A percentile compares a stretch with the other conserved stretches of the same genome.
These are phyloP conservation scores for Catagonus wagneri DNA, from an alignment of 2,113 vertebrate genomes.

Conservation along the genomic window DNA sequence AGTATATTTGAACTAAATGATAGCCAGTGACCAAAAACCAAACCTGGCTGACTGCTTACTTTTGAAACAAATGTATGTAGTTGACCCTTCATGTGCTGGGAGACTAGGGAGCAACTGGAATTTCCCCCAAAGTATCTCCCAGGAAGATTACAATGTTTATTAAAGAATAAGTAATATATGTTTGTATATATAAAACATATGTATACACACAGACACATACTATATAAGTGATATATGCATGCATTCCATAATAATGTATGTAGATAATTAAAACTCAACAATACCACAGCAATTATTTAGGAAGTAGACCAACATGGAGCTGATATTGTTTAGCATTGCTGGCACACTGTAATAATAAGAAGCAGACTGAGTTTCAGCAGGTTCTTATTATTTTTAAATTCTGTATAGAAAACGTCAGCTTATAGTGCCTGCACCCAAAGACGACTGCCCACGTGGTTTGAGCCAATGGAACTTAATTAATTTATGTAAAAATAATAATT, in stretches of 20 bases:
- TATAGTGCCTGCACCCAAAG: not conserved
- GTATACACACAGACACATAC: not conserved
- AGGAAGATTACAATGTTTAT: not conserved
- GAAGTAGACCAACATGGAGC: not conserved
- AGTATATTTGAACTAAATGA: constrained; percentile 31
- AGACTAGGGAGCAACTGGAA: not conserved
- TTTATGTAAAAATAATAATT: not conserved
- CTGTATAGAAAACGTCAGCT: not conserved
- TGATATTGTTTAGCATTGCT: not conserved
- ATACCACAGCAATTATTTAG: not conserved
- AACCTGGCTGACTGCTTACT: not conserved
- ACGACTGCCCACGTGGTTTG: not conserved
- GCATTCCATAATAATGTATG: not conserved
- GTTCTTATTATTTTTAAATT: not conserved
- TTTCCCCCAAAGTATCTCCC: not conserved
- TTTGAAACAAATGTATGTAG: not conserved
- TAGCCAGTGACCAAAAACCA: not conserved
- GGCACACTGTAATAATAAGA: not conserved
- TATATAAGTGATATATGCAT: not conserved
- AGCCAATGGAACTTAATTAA: not conserved
- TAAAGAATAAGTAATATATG: not conserved
- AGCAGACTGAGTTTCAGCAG: not conserved
- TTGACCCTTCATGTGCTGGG: not conserved
- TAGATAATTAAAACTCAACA: constrained; percentile 22
- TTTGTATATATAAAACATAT: not conserved